These are phyloP conservation scores for Propithecus coquereli DNA, from an alignment of 2,113 vertebrate species.

Conservation along the genomic window DNA sequence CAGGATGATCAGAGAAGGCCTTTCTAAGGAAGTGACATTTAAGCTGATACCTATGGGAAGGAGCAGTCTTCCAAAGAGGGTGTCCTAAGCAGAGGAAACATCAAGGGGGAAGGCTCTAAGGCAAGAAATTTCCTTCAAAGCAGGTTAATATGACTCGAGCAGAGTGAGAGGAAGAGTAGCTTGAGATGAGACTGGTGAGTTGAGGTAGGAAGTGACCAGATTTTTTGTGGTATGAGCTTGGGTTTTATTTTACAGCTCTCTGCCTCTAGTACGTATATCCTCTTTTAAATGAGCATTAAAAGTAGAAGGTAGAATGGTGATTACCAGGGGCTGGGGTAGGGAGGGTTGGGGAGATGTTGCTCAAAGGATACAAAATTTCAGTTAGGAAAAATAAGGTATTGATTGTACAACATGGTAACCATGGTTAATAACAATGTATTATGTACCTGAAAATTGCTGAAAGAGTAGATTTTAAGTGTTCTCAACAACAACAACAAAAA, in stretches of 20 bases:
- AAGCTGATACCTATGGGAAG: background rate
- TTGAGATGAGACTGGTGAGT: background rate
- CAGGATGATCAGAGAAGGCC: background rate
- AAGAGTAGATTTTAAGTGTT: background rate
- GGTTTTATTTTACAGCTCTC: constrained; percentile 29
- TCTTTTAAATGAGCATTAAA: background rate
- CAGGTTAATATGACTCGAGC: background rate
- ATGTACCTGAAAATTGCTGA: background rate
- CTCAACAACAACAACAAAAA: background rate
- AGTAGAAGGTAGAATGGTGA: background rate
- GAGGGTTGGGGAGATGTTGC: background rate
- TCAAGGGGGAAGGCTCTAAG: background rate
- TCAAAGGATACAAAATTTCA: background rate
- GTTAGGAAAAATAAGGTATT: background rate
- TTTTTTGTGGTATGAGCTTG: background rate
- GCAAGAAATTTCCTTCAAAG: background rate
- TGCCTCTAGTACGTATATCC: background rate
- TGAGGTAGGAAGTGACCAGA: background rate
- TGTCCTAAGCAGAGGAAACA: background rate
- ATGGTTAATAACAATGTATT: background rate
- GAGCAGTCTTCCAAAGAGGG: background rate
- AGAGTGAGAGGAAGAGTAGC: background rate
- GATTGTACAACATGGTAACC: background rate
- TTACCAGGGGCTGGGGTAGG: background rate
- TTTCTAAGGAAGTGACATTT: background rate